Evolutionary conservation across 2,888 invertebrate species (phyloP), one percentile per base, ranked within the genome.

Genomic region (Lottia scabra): DNA sequence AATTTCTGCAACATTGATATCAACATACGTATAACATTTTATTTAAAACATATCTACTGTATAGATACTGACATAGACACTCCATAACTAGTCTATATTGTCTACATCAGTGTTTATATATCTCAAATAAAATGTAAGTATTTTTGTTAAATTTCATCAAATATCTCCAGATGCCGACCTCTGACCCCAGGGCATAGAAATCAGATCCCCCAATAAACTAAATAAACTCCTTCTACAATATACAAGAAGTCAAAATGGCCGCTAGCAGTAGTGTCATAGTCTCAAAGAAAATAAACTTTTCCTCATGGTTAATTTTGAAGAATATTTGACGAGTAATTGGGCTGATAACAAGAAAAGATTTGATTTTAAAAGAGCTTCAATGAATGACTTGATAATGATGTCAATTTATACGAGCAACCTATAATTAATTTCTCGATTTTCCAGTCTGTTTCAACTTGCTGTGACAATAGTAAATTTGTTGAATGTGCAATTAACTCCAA

Each of bases 261-360:
- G 56, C 56, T 12, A 56, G 56, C 56, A 56, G 56, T 56, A 56
- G 56, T 56, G 56, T 56, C 56, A 56, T 56, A 56, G n/a, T 23
- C 56, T 23, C 19, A 56, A 56, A 56, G 56, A 56, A 56, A 56
- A 56, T 56, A 56, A 56, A 56, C 56, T 56, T 23, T 56, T 56
- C 56, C 23, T 23, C 2, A 13, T 56, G 56, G 23, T 19, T 56
- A 23, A 23, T 23, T 56, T 56, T 56, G 56, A 56, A 23, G 56
- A 56, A 56, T 56, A 56, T 56, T 23, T 1, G 56, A 6, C 23
- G 56, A 56, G 56, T 23, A 56, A 56, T 56, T 56, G 56, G 56
- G 19, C 56, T 56, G 56, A 23, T 56, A 56, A 56, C 56, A 56
- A 56, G 19, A 56, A 56, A 8, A 56, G 56, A 56, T 56, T 23